Base-by-base conservation (phyloP, 2,888 invertebrate genomes). In the Morpho achilles region DNA sequence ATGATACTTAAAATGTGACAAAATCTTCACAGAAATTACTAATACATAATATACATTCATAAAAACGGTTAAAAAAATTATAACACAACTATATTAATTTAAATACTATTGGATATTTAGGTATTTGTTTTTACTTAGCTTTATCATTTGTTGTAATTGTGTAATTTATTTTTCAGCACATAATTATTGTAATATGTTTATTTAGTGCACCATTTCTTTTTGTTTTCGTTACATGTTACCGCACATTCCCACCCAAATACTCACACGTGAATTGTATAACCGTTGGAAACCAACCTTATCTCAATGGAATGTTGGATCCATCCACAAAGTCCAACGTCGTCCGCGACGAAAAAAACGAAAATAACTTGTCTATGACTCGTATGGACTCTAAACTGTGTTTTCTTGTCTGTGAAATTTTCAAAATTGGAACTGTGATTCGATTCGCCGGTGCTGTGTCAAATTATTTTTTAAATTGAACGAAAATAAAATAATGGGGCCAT, bases 311-410 rank as follows among this genome's bases (percentile, higher is more conserved):
- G 75, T 82, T 84, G 81, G 82, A 80, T 83, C 85, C 85, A 78
- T 78, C 77, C 80, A 79, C 87, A 89, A 90, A 89, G 90, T 85
- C 82, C 84, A 85, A 84, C 90, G 89, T 84, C 90, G 88, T 70
- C 84, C 88, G 84, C 90, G 90, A 79, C 90, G 90, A 76, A 90
- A 90, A 90, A 90, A 90, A 89, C 90, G 90, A 72, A 89, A 90
- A 90, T 89, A 84, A 86, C 68, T 62, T 62, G 54, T 66, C 63
- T 62, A 58, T 67, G 64, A 53, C 41, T 66, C 67, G 59, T 75
- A 75, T 76, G 78, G 73, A 79, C 75, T 67, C 58, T 76, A 73
- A 69, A 57, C 50, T 68, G 57, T 65, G 60, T 63, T 59, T 62
- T 61, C 56, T 60, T 60, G 46, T 66, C 61, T 65, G 67, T 77